Conservation (phyloP, 2,797 vertebrate species). For the Threskiornis aethiopicus region DNA sequence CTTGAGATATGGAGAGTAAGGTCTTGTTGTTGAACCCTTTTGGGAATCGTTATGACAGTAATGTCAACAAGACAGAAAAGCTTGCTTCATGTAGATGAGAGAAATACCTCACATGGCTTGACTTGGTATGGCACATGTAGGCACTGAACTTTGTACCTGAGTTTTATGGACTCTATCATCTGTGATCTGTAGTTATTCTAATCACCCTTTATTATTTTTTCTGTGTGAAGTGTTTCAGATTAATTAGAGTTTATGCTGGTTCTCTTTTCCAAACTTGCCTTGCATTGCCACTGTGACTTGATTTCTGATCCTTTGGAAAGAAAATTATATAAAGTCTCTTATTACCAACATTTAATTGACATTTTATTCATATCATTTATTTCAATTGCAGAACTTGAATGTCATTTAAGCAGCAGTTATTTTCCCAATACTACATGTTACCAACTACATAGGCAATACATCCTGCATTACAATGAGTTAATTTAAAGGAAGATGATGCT, state of each 20-base stretch:
- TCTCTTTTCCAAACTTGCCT: neutral
- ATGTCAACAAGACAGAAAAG: neutral
- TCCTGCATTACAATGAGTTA: neutral
- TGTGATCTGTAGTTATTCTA: neutral
- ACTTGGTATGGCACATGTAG: neutral
- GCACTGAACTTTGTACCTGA: neutral
- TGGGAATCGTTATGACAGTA: neutral
- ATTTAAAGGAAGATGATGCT: neutral
- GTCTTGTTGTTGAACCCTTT: neutral
- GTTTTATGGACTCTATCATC: neutral
- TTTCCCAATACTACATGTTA: neutral
- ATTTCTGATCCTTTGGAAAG: neutral
- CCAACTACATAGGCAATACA: neutral
- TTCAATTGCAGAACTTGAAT: neutral
- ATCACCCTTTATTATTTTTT: neutral
- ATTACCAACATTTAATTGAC: constrained; percentile 16
- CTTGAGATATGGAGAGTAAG: neutral
- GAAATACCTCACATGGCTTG: neutral
- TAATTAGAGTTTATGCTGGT: neutral
- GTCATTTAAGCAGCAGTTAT: neutral
- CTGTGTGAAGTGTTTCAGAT: neutral
- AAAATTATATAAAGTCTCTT: neutral
- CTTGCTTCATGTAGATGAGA: neutral
- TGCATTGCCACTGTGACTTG: neutral
- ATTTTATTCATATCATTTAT: constrained; percentile 2